Evolutionary conservation across 2,888 invertebrate species (phyloP), one percentile per base, ranked within the genome.

Genomic region (Hyalella azteca): DNA sequence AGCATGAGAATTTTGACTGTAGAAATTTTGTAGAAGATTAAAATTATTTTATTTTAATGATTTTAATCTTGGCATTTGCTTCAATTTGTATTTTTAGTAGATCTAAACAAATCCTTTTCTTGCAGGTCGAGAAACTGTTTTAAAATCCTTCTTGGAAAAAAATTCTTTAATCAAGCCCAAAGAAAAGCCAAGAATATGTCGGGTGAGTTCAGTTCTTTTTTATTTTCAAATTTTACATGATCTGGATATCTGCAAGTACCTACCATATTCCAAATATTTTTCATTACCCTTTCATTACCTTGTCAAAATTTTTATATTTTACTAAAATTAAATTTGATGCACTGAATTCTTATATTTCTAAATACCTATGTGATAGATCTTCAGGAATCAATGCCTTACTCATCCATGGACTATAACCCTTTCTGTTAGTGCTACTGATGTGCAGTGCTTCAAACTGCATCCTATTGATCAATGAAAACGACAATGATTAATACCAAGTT

Each of bases 171-270:
- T 22, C 26, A 54, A 54, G 11, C 22, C 22, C 9, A 29, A 22
- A 54, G 54, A 54, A 26, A 54, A 54, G 29, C 54, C 54, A 3
- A 54, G 29, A 54, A 54, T 54, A 26, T 54, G 54, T 54, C 54
- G 54, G 7, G 54, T 54, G 19, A 54, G 54, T 54, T 26, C 4
- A n/a, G n/a, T 54, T 26, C 22, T 22, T 26, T 9, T 54, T 7
- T 22, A 3, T 13, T 54, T 11, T 26, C 29, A 22, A 54, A 1
- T 54, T 49, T 49, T 54, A 29, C 22, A 26, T 9, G 19, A 3
- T 45, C 11, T 45, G 11, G 45, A 26, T 3, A 54, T 26, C 29
- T 19, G 9, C 3, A 49, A 19, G 9, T n/a, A n/a, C n/a, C n/a
- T n/a, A n/a, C n/a, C n/a, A n/a, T n/a, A n/a, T n/a, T n/a, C n/a